phyloP scores from a whole-genome alignment of 2,797 vertebrate species.

The Squalus acanthias region DNA sequence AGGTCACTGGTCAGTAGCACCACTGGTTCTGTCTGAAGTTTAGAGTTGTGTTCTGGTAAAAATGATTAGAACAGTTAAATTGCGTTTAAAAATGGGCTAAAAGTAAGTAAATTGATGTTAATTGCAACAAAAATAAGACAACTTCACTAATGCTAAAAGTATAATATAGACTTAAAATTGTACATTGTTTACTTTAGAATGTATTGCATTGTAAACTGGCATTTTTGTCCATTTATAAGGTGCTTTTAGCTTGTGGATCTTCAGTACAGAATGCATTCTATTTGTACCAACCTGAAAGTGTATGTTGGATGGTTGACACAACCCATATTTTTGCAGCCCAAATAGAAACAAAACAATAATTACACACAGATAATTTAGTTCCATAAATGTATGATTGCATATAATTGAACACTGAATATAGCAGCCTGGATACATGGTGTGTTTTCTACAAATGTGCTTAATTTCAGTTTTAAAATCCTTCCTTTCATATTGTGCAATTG shows the following conservation, averaged over 20 bases:
- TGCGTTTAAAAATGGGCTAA: background rate
- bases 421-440: background rate
- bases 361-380: background rate
- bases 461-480: background rate
- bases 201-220: background rate
- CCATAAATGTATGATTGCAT: background rate
- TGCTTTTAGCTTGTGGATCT: background rate
- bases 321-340: slow-evolving; percentile 12
- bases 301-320: background rate
- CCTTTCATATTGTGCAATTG: background rate
- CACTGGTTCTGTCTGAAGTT: background rate
- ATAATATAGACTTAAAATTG: background rate
- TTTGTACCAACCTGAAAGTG: background rate
- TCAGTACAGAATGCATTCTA: background rate
- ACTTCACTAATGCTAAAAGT: background rate
- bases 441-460: background rate
- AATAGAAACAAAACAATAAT: background rate
- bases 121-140: background rate
- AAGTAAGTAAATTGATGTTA: background rate
- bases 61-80: background rate
- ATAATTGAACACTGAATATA: background rate
- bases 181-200: background rate
- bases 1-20: too few relatives aligned
- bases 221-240: background rate
- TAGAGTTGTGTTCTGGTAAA: background rate